A percentile compares a stretch with the other conserved stretches of the same genome.
Conservation (phyloP, 2,797 vertebrate genomes). For the Pantherophis alleghaniensis region DNA sequence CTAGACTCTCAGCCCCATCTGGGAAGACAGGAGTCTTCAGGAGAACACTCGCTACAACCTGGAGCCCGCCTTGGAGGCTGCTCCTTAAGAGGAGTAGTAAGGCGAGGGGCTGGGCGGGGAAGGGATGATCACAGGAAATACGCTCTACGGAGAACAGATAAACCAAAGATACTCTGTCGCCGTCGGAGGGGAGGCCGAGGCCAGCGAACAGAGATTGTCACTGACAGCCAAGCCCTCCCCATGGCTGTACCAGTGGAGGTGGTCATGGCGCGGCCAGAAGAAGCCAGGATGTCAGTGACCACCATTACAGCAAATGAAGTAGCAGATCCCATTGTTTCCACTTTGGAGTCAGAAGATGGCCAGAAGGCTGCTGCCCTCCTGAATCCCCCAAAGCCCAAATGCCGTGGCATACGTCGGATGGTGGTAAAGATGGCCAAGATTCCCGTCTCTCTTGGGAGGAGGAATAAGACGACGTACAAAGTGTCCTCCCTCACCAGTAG, state of each 20-base stretch:
- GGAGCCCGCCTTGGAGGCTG: slow-evolving; percentile 41
- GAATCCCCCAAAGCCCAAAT: slow-evolving; percentile 72
- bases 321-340: neutral
- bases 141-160: slow-evolving; percentile 90
- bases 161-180: slow-evolving; percentile 92
- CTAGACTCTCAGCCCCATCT: slow-evolving; percentile 66
- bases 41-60: slow-evolving; percentile 58
- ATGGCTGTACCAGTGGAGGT: slow-evolving; percentile 63
- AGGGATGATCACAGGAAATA: slow-evolving; percentile 91
- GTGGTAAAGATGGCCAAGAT: slow-evolving; percentile 97
- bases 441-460: slow-evolving; percentile 89
- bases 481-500: slow-evolving; percentile 88
- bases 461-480: slow-evolving; percentile 98
- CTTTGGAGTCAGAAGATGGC: slow-evolving; percentile 45
- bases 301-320: slow-evolving; percentile 21
- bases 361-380: slow-evolving; percentile 44
- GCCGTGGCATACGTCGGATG: slow-evolving; percentile 86
- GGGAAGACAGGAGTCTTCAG: slow-evolving; percentile 58
- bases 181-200: slow-evolving; percentile 82
- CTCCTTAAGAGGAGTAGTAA: slow-evolving; percentile 42
- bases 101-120: slow-evolving; percentile 59
- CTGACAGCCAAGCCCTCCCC: slow-evolving; percentile 66
- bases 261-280: slow-evolving; percentile 51
- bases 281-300: slow-evolving; percentile 34
- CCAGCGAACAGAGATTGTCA: slow-evolving; percentile 62